Evolutionary conservation across 2,888 invertebrate species (phyloP).

Genomic region (Mimumesa dahlbomi): DNA sequence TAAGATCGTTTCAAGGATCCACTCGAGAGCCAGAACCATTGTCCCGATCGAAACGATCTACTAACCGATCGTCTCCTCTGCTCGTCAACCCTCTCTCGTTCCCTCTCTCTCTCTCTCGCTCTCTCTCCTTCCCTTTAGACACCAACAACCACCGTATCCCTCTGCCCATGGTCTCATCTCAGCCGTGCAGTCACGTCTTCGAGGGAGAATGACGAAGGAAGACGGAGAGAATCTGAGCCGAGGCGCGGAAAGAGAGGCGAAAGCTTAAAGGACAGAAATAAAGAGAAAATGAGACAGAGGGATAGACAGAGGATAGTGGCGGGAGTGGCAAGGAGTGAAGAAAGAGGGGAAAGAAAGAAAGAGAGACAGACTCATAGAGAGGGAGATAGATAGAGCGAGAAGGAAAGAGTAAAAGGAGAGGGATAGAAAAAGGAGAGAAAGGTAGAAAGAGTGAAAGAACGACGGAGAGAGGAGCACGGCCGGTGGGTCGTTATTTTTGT

Average conservation of each 20-base stretch:
- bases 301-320: conserved; percentile 54
- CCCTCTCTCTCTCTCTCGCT: conserved; percentile 2
- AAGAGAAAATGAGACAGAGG: conserved; percentile 58
- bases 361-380: neutral
- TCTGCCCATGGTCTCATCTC: conserved; percentile 65
- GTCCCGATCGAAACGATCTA: conserved; percentile 66
- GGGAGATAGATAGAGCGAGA: too few species aligned
- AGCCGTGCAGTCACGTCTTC: conserved; percentile 66
- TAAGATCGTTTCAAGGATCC: conserved; percentile 59
- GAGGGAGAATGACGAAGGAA: conserved; percentile 48
- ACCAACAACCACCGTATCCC: conserved; percentile 49
- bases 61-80: conserved; percentile 62
- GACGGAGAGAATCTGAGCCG: conserved; percentile 43
- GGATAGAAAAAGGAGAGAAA: conserved; percentile 15
- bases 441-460: neutral
- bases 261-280: conserved; percentile 46
- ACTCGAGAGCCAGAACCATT: conserved; percentile 56
- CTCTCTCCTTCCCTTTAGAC: conserved; percentile 28
- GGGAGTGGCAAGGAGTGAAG: conserved; percentile 41
- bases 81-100: conserved; percentile 55
- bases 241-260: conserved; percentile 27
- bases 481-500: conserved; percentile 80
- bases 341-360: conserved; percentile 29
- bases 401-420: conserved; percentile 29
- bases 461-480: conserved; percentile 45